Evolutionary conservation across 1,140 invertebrate species (phyloP).

Genomic region (Aethina tumida): DNA sequence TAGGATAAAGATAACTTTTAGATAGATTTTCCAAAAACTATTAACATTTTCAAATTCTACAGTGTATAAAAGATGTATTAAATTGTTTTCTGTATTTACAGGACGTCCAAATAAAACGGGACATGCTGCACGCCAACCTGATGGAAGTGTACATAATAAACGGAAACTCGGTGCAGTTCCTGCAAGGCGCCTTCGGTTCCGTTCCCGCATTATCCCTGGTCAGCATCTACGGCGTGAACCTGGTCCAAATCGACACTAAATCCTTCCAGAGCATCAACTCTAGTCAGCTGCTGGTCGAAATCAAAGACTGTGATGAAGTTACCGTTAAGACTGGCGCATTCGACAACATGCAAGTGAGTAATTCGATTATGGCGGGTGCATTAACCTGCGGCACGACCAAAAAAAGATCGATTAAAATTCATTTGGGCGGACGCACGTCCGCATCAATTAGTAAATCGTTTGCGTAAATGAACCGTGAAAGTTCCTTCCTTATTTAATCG

Average conservation of each 20-base stretch:
- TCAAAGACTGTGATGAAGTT: constrained; percentile 42
- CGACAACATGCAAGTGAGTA: constrained; percentile 37
- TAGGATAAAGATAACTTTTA: no score
- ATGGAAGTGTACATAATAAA: constrained; percentile 48
- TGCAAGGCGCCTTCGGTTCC: constrained; percentile 36
- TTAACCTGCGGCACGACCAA: no score
- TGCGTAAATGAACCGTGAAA: no score
- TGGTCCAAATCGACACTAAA: constrained; percentile 40
- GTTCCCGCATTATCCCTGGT: constrained; percentile 39
- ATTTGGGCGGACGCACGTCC: no score
- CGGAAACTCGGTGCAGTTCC: constrained; percentile 46
- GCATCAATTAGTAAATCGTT: no score
- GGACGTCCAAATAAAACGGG: constrained; percentile 42
- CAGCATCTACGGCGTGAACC: constrained; percentile 38
- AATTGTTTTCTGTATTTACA: constrained; percentile 33
- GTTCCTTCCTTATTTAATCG: no score
- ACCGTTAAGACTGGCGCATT: constrained; percentile 45
- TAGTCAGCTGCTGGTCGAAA: constrained; percentile 41
- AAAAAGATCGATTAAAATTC: no score
- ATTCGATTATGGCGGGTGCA: no score
- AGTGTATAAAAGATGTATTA: no score
- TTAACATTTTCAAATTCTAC: no score
- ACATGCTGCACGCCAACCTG: constrained; percentile 41
- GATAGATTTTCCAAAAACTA: no score
- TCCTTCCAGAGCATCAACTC: constrained; percentile 44